Evolutionary conservation across 2,888 invertebrate species (phyloP).

Genomic region (Agrochola litura): DNA sequence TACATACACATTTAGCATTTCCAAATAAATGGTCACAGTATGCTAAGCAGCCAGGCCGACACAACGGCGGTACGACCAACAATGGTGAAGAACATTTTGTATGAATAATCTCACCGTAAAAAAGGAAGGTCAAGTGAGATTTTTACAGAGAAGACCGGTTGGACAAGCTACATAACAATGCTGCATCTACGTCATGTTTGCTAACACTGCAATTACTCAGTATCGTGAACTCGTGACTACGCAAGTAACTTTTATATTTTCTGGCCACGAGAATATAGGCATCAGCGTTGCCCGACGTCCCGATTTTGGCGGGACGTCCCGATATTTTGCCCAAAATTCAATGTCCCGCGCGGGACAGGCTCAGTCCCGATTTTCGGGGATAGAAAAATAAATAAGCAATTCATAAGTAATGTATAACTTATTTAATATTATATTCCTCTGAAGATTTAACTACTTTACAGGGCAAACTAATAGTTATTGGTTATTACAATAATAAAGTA

Average conservation of each 20-base stretch:
- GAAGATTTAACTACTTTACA: too few relatives aligned
- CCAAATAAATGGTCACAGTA: not conserved
- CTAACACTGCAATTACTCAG: constrained; percentile 9
- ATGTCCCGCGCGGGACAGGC: too few relatives aligned
- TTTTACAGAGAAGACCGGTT: not conserved
- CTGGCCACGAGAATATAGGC: not conserved
- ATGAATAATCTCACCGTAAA: too few relatives aligned
- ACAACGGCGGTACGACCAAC: not conserved
- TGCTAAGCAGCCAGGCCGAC: not conserved
- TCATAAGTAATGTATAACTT: too few relatives aligned
- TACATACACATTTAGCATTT: not conserved
- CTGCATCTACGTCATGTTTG: not conserved
- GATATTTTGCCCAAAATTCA: too few relatives aligned
- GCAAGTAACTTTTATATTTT: not conserved
- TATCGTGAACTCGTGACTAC: not conserved
- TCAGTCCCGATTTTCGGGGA: too few relatives aligned
- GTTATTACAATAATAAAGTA: too few relatives aligned
- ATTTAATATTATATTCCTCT: too few relatives aligned
- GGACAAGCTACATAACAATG: not conserved
- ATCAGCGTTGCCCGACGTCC: too few relatives aligned
- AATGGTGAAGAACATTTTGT: not conserved
- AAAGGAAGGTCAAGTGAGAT: not conserved
- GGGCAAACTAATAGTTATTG: too few relatives aligned
- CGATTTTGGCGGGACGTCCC: too few relatives aligned
- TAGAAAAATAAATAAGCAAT: too few relatives aligned